Percentiles rank a stretch among this genome's conserved stretches.
These are phyloP conservation scores for Nanger granti DNA, from an alignment of 2,113 vertebrate species.

Conservation along the genomic window DNA sequence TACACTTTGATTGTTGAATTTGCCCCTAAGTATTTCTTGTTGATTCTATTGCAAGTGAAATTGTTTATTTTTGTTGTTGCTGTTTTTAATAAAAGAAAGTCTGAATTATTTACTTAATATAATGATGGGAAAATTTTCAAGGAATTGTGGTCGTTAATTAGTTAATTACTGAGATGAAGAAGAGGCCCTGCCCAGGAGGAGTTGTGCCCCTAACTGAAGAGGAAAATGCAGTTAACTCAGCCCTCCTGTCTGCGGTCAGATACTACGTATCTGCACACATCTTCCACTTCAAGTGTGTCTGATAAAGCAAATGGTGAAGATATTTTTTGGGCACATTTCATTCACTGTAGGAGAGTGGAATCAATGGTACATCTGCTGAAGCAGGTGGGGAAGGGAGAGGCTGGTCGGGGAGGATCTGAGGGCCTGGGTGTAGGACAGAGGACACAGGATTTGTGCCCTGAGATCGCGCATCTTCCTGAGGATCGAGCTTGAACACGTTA, in stretches of 20 bases:
- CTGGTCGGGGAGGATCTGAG: no score
- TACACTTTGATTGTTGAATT: not conserved
- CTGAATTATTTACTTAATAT: not conserved
- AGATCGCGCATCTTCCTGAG: not conserved
- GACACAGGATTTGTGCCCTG: not conserved
- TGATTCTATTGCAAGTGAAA: not conserved
- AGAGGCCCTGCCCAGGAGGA: not conserved
- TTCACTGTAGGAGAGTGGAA: not conserved
- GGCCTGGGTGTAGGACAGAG: no score
- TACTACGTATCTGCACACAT: not conserved
- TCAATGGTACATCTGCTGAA: not conserved
- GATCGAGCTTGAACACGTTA: not conserved
- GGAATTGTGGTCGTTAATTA: not conserved
- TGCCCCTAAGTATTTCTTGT: not conserved
- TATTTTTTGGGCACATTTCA: not conserved
- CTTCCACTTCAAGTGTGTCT: not conserved
- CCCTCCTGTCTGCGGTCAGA: no score
- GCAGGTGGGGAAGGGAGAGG: not conserved
- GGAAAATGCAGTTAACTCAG: not conserved
- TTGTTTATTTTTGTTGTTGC: not conserved
- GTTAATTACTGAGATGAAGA: not conserved
- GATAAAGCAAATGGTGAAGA: no score
- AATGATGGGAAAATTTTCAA: not conserved
- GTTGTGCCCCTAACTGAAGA: rapidly evolving
- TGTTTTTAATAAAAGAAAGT: not conserved